These are phyloP conservation scores for Trilocha varians DNA, from an alignment of 2,888 invertebrate species.

Conservation along the genomic window DNA sequence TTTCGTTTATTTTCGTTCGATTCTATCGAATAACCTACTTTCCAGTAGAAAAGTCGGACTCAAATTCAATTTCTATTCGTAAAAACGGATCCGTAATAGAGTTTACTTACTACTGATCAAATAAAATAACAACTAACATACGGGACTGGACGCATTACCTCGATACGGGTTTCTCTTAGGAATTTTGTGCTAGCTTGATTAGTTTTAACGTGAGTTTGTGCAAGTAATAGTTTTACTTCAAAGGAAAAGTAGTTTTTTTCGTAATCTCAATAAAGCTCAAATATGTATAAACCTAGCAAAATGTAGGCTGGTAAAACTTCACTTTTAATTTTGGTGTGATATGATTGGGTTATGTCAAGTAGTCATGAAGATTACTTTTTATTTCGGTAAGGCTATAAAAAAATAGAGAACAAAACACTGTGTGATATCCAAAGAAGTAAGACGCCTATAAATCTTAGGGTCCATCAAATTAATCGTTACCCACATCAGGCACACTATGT, in stretches of 20 bases:
- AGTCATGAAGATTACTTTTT: too few species aligned
- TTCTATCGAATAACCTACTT: constrained; percentile 50
- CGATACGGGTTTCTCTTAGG: constrained; percentile 6
- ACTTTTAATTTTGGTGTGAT: too few species aligned
- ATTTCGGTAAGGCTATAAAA: too few species aligned
- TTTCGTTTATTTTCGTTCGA: constrained; percentile 40
- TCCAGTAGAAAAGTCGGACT: constrained; percentile 45
- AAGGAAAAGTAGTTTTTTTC: background rate
- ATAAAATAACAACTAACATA: constrained; percentile 54
- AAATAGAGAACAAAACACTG: too few species aligned
- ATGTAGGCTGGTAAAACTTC: too few species aligned
- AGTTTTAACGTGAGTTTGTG: background rate
- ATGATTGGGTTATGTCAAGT: too few species aligned
- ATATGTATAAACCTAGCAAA: too few species aligned
- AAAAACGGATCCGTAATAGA: constrained; percentile 64
- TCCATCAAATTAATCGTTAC: constrained; percentile 4
- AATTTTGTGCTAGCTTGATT: constrained; percentile 2
- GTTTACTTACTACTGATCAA: constrained; percentile 61
- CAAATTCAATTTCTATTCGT: constrained; percentile 64
- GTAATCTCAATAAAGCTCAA: too few species aligned
- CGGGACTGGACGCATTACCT: constrained; percentile 31
- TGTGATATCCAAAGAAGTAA: background rate
- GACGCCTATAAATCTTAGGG: background rate
- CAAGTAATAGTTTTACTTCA: background rate
- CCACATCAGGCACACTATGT: constrained; percentile 18